A percentile compares a stretch with the other conserved stretches of the same genome.
Evolutionary conservation across 2,797 vertebrate species (phyloP).

Genomic region (Acropternis orthonyx): DNA sequence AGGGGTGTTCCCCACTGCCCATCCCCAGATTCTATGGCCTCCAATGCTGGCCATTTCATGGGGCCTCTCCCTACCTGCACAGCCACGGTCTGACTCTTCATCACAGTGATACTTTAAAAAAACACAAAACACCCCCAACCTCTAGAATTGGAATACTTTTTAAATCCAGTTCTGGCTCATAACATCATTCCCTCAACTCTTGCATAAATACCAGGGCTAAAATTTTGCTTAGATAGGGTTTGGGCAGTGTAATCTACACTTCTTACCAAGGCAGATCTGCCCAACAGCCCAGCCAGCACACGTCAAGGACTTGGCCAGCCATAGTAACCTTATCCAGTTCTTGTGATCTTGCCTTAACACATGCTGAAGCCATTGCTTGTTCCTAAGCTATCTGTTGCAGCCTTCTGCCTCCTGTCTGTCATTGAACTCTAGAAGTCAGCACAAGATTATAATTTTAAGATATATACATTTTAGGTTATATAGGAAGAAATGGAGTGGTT

Average conservation of each 20-base stretch:
- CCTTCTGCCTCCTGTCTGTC: not conserved
- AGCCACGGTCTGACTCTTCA: not conserved
- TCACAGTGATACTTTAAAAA: not conserved
- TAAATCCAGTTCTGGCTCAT: not conserved
- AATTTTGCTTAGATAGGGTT: not conserved
- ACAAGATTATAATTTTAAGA: not conserved
- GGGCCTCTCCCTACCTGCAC: not conserved
- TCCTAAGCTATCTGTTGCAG: not conserved
- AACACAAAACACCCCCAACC: not conserved
- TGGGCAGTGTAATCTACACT: not conserved
- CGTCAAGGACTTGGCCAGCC: not conserved
- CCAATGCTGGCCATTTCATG: not conserved
- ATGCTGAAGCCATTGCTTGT: not conserved
- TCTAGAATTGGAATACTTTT: not conserved
- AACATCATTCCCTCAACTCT: not conserved
- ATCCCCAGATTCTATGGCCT: not conserved
- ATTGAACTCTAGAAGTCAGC: not conserved
- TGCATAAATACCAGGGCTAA: not conserved
- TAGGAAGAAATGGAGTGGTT: not conserved
- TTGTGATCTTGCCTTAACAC: not conserved
- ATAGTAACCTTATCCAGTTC: not conserved
- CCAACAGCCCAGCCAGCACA: not conserved
- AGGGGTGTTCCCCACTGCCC: not conserved
- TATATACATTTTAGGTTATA: not conserved
- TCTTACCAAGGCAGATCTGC: not conserved